Percentiles rank a stretch among this genome's conserved stretches.
Conservation (phyloP, 2,797 vertebrate species). For the Lagorchestes hirsutus region DNA sequence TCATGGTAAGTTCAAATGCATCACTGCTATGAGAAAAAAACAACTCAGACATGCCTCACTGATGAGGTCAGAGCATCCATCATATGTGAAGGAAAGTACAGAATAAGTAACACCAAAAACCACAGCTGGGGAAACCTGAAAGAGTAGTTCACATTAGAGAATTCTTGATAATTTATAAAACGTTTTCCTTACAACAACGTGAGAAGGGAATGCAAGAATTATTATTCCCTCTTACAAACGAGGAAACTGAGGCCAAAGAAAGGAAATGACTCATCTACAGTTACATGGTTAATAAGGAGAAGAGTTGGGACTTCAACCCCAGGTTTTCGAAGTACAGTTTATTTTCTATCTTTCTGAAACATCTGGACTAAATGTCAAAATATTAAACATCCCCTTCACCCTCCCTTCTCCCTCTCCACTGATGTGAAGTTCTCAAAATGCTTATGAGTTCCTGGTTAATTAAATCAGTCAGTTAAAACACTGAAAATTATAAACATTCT, state of each 20-base stretch:
- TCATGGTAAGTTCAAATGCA: background rate
- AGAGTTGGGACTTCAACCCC: background rate
- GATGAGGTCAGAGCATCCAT: background rate
- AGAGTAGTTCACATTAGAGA: background rate
- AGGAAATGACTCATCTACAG: background rate
- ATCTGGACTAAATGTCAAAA: background rate
- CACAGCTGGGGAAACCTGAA: background rate
- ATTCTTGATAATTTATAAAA: background rate
- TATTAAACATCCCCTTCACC: background rate
- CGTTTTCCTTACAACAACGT: background rate
- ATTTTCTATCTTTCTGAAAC: background rate
- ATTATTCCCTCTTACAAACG: background rate
- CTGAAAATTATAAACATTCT: background rate
- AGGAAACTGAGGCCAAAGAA: background rate
- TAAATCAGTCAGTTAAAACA: background rate
- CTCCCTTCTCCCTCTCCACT: background rate
- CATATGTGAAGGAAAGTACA: background rate
- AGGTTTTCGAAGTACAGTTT: background rate
- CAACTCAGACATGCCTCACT: background rate
- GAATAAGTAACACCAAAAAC: background rate
- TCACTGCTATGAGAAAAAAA: background rate
- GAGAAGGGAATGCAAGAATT: background rate
- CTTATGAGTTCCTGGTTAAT: background rate
- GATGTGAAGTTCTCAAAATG: background rate
- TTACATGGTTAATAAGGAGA: background rate